Percentiles rank a stretch among this genome's conserved stretches.
Evolutionary conservation across 2,113 vertebrate genomes (phyloP).

Genomic region (Microtus oregoni): DNA sequence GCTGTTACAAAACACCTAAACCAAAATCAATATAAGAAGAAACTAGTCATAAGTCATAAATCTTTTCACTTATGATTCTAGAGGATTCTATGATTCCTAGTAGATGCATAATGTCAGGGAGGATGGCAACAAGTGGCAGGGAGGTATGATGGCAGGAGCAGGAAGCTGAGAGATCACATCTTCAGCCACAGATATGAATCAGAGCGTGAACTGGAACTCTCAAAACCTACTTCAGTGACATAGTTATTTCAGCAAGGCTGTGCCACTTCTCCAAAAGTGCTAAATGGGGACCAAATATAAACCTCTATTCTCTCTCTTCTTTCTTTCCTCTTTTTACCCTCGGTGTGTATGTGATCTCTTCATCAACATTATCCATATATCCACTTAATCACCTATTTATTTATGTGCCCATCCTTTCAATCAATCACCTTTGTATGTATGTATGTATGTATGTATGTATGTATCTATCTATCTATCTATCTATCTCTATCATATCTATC

Average conservation of each 20-base stretch:
- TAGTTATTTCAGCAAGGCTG: not conserved
- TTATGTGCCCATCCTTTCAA: not conserved
- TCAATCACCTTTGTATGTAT: not conserved
- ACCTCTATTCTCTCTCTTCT: not conserved
- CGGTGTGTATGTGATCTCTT: not conserved
- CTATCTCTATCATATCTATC: no score
- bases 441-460: not conserved
- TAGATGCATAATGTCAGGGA: not conserved
- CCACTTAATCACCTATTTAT: not conserved
- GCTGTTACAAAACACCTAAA: not conserved
- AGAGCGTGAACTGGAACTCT: not conserved
- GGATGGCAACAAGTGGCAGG: not conserved
- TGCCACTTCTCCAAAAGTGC: no score
- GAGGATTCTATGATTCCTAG: not conserved
- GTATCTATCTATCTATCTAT: no score
- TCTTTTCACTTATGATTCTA: not conserved
- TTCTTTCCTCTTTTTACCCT: no score
- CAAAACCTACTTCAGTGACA: not conserved
- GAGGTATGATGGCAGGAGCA: not conserved
- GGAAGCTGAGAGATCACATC: not conserved
- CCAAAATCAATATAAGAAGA: not conserved
- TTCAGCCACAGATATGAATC: not conserved
- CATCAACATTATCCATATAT: not conserved
- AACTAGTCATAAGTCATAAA: not conserved
- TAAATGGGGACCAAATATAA: not conserved